Conservation (phyloP, 2,888 invertebrate genomes). For the Axea sp. region DNA sequence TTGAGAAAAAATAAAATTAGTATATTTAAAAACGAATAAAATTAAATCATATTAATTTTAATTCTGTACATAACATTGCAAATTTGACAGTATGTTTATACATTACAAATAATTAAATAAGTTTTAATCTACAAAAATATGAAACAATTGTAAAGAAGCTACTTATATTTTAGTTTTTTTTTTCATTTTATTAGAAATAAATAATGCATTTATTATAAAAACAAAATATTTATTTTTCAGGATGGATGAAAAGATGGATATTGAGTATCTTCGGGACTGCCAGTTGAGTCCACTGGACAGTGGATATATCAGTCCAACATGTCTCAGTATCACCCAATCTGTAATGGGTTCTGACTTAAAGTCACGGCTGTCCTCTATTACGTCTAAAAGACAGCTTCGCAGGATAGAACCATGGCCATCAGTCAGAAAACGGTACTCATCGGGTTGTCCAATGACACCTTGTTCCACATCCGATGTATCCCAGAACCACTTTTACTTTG, state of each 20-base stretch:
- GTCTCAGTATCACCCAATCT: background rate
- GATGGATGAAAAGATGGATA: slow-evolving; percentile 47
- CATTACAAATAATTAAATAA: too few species aligned
- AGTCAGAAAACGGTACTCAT: slow-evolving; percentile 15
- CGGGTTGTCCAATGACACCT: slow-evolving; percentile 27
- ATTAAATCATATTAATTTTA: too few species aligned
- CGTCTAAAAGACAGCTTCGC: slow-evolving; percentile 44
- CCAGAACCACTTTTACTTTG: background rate
- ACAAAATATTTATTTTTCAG: too few species aligned
- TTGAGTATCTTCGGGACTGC: slow-evolving; percentile 34
- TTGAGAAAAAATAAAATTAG: too few species aligned
- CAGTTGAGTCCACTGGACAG: slow-evolving; percentile 47
- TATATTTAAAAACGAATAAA: too few species aligned
- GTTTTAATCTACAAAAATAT: too few species aligned
- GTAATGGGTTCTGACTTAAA: slow-evolving; percentile 1
- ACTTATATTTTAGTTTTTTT: too few species aligned
- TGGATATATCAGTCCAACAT: slow-evolving; percentile 49
- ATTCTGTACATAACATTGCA: too few species aligned
- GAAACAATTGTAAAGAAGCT: too few species aligned
- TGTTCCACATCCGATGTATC: slow-evolving; percentile 2
- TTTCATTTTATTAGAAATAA: too few species aligned
- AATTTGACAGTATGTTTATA: too few species aligned
- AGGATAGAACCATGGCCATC: slow-evolving; percentile 43
- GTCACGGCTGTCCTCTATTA: slow-evolving; percentile 10
- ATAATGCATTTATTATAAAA: too few species aligned